Percentiles rank a stretch among this genome's conserved stretches.
Conservation (phyloP, 1,140 invertebrate species). For the Melitaea cinxia region DNA sequence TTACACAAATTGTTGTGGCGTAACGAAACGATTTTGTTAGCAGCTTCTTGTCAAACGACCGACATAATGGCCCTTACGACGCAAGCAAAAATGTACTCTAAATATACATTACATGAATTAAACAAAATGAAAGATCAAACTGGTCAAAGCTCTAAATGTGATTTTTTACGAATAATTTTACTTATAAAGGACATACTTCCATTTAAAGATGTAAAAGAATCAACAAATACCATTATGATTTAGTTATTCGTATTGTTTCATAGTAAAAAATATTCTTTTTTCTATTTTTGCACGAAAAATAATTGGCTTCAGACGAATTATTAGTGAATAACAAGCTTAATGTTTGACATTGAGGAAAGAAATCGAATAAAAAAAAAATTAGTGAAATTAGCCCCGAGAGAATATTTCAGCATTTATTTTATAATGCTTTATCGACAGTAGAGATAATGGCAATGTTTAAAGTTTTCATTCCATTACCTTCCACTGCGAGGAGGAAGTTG, state of each 20-base stretch:
- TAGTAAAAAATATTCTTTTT: too few relatives aligned
- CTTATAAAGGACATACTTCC: too few relatives aligned
- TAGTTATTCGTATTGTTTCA: too few relatives aligned
- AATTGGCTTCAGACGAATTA: background rate
- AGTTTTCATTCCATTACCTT: slow-evolving; percentile 57
- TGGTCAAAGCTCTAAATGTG: too few relatives aligned
- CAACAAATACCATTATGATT: too few relatives aligned
- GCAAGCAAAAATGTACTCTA: slow-evolving; percentile 25
- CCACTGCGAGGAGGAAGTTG: slow-evolving; percentile 45
- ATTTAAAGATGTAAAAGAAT: too few relatives aligned
- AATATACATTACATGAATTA: background rate
- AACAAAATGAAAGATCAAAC: too few relatives aligned
- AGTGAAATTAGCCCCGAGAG: slow-evolving; percentile 39
- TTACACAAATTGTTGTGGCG: slow-evolving; percentile 48
- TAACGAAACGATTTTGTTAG: slow-evolving; percentile 45
- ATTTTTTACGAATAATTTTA: too few relatives aligned
- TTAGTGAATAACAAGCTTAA: slow-evolving; percentile 9
- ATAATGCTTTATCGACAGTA: slow-evolving; percentile 44
- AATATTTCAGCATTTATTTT: slow-evolving; percentile 50
- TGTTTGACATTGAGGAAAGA: slow-evolving; percentile 20
- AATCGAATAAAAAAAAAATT: slow-evolving; percentile 30
- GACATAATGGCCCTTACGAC: slow-evolving; percentile 26
- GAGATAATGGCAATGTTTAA: slow-evolving; percentile 61
- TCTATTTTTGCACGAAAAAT: background rate
- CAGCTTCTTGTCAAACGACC: slow-evolving; percentile 48